phyloP scores from a whole-genome alignment of 2,113 vertebrate species.

The Callionymus lyra region DNA sequence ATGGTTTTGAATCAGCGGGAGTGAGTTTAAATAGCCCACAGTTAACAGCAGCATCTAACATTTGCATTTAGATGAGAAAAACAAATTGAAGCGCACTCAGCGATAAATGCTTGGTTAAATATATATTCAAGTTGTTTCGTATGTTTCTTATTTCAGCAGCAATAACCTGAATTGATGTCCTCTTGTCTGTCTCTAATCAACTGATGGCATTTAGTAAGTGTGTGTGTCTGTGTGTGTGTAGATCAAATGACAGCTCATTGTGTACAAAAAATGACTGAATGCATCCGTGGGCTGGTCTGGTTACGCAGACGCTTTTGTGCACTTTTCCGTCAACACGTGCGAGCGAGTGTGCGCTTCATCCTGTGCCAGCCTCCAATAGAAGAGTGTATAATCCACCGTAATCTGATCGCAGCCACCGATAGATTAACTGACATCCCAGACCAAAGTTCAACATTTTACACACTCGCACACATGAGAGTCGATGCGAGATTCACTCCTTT shows the following conservation, averaged over 20 bases:
- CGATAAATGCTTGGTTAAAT: too few relatives aligned
- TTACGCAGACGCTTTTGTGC: slow-evolving; percentile 7
- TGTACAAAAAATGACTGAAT: slow-evolving; percentile 5
- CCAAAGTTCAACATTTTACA: slow-evolving; percentile 9
- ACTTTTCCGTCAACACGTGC: background rate
- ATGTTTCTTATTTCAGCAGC: too few relatives aligned
- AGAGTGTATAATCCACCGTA: slow-evolving; percentile 42
- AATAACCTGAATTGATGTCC: too few relatives aligned
- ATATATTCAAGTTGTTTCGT: too few relatives aligned
- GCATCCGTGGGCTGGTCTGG: slow-evolving; percentile 17
- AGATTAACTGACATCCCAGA: slow-evolving; percentile 31
- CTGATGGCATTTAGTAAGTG: background rate
- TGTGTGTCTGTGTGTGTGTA: background rate
- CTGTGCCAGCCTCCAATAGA: slow-evolving; percentile 23
- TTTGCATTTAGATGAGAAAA: too few relatives aligned
- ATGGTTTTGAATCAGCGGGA: too few relatives aligned
- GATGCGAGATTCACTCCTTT: too few relatives aligned
- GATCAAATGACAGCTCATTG: slow-evolving; percentile 16
- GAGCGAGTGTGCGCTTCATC: background rate
- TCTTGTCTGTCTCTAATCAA: too few relatives aligned
- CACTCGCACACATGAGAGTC: background rate
- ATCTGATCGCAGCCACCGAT: slow-evolving; percentile 49
- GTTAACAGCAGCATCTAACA: too few relatives aligned
- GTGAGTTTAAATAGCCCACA: too few relatives aligned
- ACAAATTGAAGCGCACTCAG: too few relatives aligned